Evolutionary conservation across 2,888 invertebrate genomes (phyloP), one percentile per base, ranked within the genome.

Genomic region (Drosophila anomalipes): DNA sequence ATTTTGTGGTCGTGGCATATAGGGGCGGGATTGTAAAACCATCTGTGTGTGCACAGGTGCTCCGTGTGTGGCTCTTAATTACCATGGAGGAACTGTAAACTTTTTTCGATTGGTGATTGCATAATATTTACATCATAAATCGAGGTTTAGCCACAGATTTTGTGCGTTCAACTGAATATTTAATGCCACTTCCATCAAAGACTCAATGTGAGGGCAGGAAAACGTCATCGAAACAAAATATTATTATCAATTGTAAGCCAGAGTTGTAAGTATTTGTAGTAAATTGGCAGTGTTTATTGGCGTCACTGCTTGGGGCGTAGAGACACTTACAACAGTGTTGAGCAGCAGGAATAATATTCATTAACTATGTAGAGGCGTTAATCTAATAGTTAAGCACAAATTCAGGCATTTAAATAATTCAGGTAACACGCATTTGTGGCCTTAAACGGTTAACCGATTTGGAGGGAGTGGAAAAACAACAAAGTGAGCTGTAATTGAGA

Each of bases 401-500:
- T 74, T 70, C 52, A 71, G 72, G 49, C 60, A 64, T 63, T 70
- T 74, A 49, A 80, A 72, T 78, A 70, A 76, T 74, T 65, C 32
- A 77, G 32, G 53, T 62, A 58, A 58, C 33, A 56, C 54, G 5
- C 56, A 68, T 57, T 61, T 60, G 62, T 49, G 70, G 67, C 30
- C 41, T 33, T 3, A 16, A 26, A 22, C 10, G 44, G 70, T 26
- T 47, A 63, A 35, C 30, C 19, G 30, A 63, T 41, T 19, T 14
- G 39, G 16, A 32, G 16, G 5, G 37, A 7, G 56, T 37, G 44
- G 19, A 35, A 54, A 9, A 22, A n/a, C 60, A 63, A 33, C 19
- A 47, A 54, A 62, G 54, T 65, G 58, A 65, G 35, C 37, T 65
- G 76, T 79, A 86, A 81, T 82, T 74, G 82, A 71, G 79, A 64